Base-by-base conservation (phyloP, 2,797 vertebrate species). In the Psittacula echo region DNA sequence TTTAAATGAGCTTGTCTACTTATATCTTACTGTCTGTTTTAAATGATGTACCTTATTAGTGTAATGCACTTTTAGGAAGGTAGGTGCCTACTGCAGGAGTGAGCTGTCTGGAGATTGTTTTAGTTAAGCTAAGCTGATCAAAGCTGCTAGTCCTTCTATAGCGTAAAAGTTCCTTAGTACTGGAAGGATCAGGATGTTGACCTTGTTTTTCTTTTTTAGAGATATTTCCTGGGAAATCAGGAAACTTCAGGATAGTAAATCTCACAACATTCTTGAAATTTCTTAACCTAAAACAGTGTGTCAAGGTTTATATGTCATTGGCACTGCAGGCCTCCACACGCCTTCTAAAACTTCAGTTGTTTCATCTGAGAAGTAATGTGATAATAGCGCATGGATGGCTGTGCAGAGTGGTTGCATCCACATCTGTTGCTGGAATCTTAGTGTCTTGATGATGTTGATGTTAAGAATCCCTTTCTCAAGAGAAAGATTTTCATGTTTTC, bases 291-390 rank as follows among this genome's bases (percentile, higher is more conserved):
- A 64, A 87, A 18, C 26, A 70, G 3, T 29, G 32, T 42, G 50
- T 53, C 34, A 50, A 30, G 4, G 11, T 68, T 79, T 65, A n/a
- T 54, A 7, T 65, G 23, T 41, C 5, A 5, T 29, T 51, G 54
- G 13, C 32, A 83, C 3, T 4, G 8, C 14, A 56, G 61, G 7
- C 4, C 1, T 80, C 61, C 47, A 10, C 16, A 7, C 2, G 1
- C 30, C 22, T 68, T 93, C 34, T 62, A 72, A 72, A 32, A 41
- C 17, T 14, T 73, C 39, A 56, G 8, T n/a, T 67, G 5, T 79
- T 89, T 82, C 24, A 48, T 68, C 10, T 53, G 22, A 61, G 75
- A 85, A 32, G 14, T 53, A 30, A 23, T 47, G 15, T 48, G 32
- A 9, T 66, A 53, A 34, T 22, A 62, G 23, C 41, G 53, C 3